A percentile compares a stretch with the other conserved stretches of the same genome.
Evolutionary conservation across 2,888 invertebrate species (phyloP).

Genomic region (Dorcus parallelipipedus): DNA sequence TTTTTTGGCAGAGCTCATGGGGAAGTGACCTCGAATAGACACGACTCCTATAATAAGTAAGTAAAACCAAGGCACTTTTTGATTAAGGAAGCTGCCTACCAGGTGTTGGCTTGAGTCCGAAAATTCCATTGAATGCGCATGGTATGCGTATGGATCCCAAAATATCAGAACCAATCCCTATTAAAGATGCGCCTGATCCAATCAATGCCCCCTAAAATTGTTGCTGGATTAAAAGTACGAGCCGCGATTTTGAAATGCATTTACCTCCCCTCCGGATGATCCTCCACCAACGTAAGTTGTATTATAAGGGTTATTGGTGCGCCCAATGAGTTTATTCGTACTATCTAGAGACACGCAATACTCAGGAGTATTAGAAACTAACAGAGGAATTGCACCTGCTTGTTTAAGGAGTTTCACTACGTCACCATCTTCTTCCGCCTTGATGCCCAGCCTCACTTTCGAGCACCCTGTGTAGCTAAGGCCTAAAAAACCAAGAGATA

Average conservation of each 20-base stretch:
- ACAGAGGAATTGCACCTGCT: constrained; percentile 78
- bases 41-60: constrained; percentile 49
- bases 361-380: constrained; percentile 84
- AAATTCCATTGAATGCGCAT: constrained; percentile 80
- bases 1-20: constrained; percentile 50
- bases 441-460: constrained; percentile 37
- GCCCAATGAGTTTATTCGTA: constrained; percentile 72
- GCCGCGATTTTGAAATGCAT: constrained; percentile 14
- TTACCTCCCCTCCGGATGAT: constrained; percentile 84
- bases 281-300: constrained; percentile 73
- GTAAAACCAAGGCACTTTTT: not conserved
- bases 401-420: constrained; percentile 59
- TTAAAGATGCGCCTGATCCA: constrained; percentile 69
- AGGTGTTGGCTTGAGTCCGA: constrained; percentile 81
- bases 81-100: constrained; percentile 46
- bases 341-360: constrained; percentile 87
- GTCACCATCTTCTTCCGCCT: constrained; percentile 65
- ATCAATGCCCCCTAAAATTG: constrained; percentile 62
- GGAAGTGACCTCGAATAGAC: constrained; percentile 61
- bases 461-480: constrained; percentile 42
- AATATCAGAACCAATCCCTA: constrained; percentile 82
- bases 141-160: constrained; percentile 87
- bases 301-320: constrained; percentile 81
- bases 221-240: not conserved
- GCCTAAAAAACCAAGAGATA: constrained; percentile 47